phyloP scores from a whole-genome alignment of 2,113 vertebrate species.

The Hucho hucho region DNA sequence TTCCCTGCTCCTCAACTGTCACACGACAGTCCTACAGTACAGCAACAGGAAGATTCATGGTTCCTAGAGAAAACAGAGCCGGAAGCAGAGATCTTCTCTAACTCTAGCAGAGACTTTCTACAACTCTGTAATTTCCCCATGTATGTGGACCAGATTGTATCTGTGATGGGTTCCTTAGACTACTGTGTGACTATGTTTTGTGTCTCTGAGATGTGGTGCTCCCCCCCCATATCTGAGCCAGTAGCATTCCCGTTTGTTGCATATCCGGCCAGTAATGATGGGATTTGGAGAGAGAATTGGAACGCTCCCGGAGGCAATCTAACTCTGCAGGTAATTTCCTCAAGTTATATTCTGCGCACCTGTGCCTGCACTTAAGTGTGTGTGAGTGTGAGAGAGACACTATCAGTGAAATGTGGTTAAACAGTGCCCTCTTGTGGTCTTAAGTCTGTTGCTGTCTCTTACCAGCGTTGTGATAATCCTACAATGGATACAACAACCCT shows the following conservation, averaged over 20 bases:
- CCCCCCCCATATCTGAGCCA: not conserved
- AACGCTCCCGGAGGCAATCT: slow-evolving; percentile 41
- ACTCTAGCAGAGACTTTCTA: no score
- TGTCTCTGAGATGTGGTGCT: no score
- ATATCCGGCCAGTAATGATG: slow-evolving; percentile 16
- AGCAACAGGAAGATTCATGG: not conserved
- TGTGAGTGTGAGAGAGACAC: not conserved
- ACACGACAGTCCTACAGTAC: not conserved
- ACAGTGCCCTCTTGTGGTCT: slow-evolving; percentile 63
- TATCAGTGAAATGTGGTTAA: slow-evolving; percentile 7
- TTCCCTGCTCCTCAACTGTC: not conserved
- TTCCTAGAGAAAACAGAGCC: not conserved
- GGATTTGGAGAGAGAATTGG: slow-evolving; percentile 24
- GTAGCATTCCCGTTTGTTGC: not conserved
- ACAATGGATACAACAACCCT: not conserved
- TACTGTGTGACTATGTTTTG: no score
- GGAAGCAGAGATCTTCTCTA: no score
- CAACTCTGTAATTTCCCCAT: no score
- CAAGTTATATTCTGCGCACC: not conserved
- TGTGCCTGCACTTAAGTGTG: slow-evolving; percentile 1
- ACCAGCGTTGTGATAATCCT: not conserved
- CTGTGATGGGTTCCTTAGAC: no score
- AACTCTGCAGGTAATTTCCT: slow-evolving; percentile 2
- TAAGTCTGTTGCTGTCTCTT: slow-evolving; percentile 16
- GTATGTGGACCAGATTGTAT: no score